Evolutionary conservation across 2,888 invertebrate genomes (phyloP).

Genomic region (Eudasyphora cyanicolor): DNA sequence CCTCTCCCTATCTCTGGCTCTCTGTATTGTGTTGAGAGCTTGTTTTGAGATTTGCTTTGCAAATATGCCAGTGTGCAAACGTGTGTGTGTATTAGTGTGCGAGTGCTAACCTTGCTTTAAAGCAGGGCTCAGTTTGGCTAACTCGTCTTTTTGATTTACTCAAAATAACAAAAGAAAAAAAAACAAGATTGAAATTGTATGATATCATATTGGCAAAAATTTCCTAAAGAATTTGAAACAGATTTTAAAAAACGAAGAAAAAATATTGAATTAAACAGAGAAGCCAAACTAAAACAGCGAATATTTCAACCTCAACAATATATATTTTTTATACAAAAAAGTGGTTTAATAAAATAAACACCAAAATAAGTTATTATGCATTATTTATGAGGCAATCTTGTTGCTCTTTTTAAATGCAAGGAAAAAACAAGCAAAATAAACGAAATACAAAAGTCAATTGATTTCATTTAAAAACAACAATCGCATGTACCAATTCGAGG

Average conservation of each 20-base stretch:
- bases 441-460: not conserved
- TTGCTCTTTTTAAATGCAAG: not conserved
- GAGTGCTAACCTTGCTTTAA: conserved; percentile 64
- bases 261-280: no score
- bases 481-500: not conserved
- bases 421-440: not conserved
- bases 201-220: conserved; percentile 51
- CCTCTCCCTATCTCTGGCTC: no score
- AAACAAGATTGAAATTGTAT: conserved; percentile 19
- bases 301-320: not conserved
- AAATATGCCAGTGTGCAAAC: not conserved
- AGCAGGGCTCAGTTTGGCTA: conserved; percentile 39
- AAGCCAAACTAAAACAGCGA: no score
- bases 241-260: not conserved
- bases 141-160: conserved; percentile 25
- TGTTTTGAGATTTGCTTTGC: not conserved
- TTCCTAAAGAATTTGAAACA: conserved; percentile 41
- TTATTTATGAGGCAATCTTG: not conserved
- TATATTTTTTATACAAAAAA: conserved; percentile 1
- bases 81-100: conserved; percentile 43
- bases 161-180: conserved; percentile 18
- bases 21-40: conserved; percentile 55
- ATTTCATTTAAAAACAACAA: conserved; percentile 13
- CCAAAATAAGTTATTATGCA: not conserved
- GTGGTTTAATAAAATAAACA: not conserved